Evolutionary conservation across 2,888 invertebrate genomes (phyloP), one percentile per base, ranked within the genome.

Genomic region (Luperina testacea): DNA sequence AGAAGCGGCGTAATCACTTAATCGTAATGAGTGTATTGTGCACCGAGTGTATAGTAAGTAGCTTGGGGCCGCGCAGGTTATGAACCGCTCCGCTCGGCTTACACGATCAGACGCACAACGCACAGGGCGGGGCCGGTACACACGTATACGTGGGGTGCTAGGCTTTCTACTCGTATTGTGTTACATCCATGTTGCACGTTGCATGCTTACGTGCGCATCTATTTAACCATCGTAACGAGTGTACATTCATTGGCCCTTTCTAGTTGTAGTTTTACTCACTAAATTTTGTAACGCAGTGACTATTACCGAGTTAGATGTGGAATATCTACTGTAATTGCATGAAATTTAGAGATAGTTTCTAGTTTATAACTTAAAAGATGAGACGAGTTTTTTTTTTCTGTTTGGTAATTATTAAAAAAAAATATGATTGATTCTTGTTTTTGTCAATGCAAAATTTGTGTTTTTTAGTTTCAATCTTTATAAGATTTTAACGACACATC

Each of bases 291-390:
- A 88, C 82, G 78, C 86, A 89, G 89, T 90, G 89, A 87, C 80
- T 80, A 85, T 86, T 85, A 89, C 85, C 87, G 89, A 88, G 87
- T 87, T 90, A 90, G 84, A 88, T 90, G 91, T 87, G 91, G 88
- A 88, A 89, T 92, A 90, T 92, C 88, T 89, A 90, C 87, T 91
- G 86, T 92, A 92, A 92, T 94, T 94, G 95, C 95, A 95, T 95
- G 94, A 94, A 93, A 89, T 85, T 92, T 94, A 95, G 94, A 90
- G 82, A 92, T 95, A 95, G 93, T 91, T 89, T 90, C 88, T 95
- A 95, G 94, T 92, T 91, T 91, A 86, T 93, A 93, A 92, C 89
- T 90, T 89, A 87, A 91, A 82, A 84, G 85, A 91, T 91, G 92
- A 93, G 92, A 92, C 89, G 76, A 80, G 83, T 80, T 84, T 84